phyloP scores from a whole-genome alignment of 2,888 invertebrate species.

The Poecilus cupreus region DNA sequence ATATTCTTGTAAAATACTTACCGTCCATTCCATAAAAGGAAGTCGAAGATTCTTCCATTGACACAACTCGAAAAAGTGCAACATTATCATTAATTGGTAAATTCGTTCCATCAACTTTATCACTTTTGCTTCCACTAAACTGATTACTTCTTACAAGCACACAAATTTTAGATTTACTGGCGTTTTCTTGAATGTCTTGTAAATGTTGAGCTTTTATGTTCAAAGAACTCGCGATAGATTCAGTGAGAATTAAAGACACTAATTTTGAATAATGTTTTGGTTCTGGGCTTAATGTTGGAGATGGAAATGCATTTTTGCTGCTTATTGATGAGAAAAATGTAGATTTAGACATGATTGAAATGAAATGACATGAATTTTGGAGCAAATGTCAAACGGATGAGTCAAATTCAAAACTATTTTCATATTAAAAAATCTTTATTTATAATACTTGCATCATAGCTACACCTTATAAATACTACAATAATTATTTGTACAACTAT shows the following conservation, averaged over 20 bases:
- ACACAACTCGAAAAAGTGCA: constrained; percentile 21
- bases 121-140: background rate
- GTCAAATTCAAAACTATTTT: background rate
- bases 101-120: background rate
- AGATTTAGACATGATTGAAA: background rate
- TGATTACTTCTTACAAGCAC: constrained; percentile 16
- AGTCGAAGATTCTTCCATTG: constrained; percentile 38
- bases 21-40: constrained; percentile 49
- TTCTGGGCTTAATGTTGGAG: background rate
- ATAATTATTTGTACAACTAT: constrained; percentile 52
- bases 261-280: background rate
- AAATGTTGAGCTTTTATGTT: constrained; percentile 68
- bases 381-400: background rate
- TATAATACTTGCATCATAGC: constrained; percentile 27
- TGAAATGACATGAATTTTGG: background rate
- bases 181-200: constrained; percentile 66
- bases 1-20: no score
- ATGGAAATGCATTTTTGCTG: background rate
- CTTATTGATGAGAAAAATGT: background rate
- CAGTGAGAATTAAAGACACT: constrained; percentile 69
- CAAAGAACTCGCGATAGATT: constrained; percentile 69
- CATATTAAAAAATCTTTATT: constrained; percentile 46
- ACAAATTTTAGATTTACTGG: constrained; percentile 65
- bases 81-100: constrained; percentile 8
- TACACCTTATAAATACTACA: constrained; percentile 53